phyloP scores from a whole-genome alignment of 2,113 vertebrate genomes.

The Sisor rabdophorus region DNA sequence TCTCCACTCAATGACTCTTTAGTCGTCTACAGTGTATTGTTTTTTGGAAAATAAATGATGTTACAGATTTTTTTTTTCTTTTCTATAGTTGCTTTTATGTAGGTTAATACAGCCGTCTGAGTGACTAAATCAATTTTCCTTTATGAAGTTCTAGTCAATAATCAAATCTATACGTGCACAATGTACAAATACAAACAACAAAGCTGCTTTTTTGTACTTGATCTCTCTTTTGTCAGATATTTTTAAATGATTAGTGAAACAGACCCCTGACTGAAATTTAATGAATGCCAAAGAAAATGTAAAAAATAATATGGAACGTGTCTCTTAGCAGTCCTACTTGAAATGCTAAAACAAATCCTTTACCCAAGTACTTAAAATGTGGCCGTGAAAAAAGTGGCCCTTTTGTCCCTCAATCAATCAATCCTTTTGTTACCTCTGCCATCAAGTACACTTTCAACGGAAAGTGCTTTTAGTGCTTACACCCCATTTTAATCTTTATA shows the following conservation, averaged over 20 bases:
- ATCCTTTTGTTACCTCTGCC: neutral
- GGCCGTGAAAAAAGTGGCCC: neutral
- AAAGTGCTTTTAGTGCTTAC: neutral
- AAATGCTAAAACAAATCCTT: constrained; percentile 6
- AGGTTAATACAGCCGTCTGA: neutral
- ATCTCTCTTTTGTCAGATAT: neutral
- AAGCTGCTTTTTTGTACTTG: neutral
- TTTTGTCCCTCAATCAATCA: constrained; percentile 17
- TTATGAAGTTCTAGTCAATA: neutral
- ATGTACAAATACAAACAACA: neutral
- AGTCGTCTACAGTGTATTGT: neutral
- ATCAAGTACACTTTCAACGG: neutral
- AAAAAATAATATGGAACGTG: neutral
- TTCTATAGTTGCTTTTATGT: neutral
- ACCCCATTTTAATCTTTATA: constrained; percentile 7
- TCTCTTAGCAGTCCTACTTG: neutral
- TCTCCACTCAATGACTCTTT: neutral
- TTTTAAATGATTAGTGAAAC: neutral
- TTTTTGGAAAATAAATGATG: neutral
- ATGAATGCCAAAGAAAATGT: neutral
- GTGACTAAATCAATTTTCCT: neutral
- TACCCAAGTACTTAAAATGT: neutral
- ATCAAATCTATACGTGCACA: neutral
- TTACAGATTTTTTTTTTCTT: neutral
- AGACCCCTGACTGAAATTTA: neutral